Evolutionary conservation across 2,797 vertebrate species (phyloP).

Genomic region (Smutsia gigantea): DNA sequence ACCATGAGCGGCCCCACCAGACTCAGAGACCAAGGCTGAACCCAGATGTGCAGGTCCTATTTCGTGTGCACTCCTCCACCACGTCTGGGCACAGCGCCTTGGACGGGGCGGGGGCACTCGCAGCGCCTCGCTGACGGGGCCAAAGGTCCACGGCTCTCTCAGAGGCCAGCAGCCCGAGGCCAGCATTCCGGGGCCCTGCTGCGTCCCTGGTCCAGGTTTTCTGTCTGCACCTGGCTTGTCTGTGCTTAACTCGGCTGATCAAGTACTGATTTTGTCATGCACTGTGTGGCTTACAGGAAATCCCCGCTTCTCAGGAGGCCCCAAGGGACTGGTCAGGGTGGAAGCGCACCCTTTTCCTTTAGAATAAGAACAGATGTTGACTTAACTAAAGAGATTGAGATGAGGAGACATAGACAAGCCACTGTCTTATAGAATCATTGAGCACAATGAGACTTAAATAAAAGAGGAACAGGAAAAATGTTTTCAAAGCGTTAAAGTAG

Average conservation of each 20-base stretch:
- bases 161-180: neutral
- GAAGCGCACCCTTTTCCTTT: neutral
- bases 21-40: neutral
- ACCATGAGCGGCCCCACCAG: neutral
- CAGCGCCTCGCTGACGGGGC: accelerated
- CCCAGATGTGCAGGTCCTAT: neutral
- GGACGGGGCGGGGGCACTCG: too few relatives aligned
- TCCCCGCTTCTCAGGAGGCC: neutral
- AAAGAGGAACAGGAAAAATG: neutral
- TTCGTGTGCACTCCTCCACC: neutral
- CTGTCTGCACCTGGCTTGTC: neutral
- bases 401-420: neutral
- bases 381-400: neutral
- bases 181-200: accelerated
- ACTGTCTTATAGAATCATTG: neutral
- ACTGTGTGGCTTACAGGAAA: neutral
- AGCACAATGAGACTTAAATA: neutral
- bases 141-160: neutral
- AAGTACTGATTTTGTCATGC: neutral
- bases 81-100: neutral
- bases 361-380: slow-evolving; percentile 18
- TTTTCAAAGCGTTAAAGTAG: neutral
- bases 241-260: neutral
- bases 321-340: neutral
- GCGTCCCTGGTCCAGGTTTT: too few relatives aligned